Base-by-base conservation (phyloP, 2,113 vertebrate species). In the Leucosticte australis region DNA sequence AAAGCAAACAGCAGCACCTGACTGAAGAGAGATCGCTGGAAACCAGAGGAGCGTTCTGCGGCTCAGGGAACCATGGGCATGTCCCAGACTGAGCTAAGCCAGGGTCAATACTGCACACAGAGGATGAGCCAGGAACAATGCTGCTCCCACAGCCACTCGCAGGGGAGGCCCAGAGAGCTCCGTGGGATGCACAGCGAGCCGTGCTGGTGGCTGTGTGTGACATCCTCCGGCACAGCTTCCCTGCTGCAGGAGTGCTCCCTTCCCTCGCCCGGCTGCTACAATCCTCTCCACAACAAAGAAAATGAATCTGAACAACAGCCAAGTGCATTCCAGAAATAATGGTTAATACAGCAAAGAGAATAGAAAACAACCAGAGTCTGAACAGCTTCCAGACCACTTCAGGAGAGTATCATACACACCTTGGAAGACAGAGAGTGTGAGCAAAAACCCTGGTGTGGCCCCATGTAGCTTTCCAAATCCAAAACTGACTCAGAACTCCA, bases 191-290 rank as follows among this genome's bases (percentile, higher is more conserved):
- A 2, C 31, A 7, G 1, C 0, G 10, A 28, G 49, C 55, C 2
- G 5, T 41, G 44, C 35, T 49, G 44, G 30, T 0, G 0, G 35
- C 19, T 42, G 42, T 2, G 1, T 31, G 26, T 4, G 0, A 6
- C 4, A 0, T 12, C 68, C 35, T 65, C 42, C 47, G 53, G 28
- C 50, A n/a, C 74, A 49, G 30, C 27, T 69, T 55, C 28, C 59
- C 49, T 71, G 15, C 52, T 9, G 14, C 7, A 27, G 47, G 20
- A 49, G 21, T 13, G 2, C 10, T 24, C 28, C 12, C 20, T 62
- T 55, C 49, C n/a, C 35, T 47, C 21, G 30, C 23, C 50, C 5
- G 0, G 14, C 41, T 67, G 18, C 26, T 82, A 31, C 23, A 33
- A 1, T 75, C 26, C 20, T 67, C 53, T 46, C 35, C 17, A 13